Percentiles rank a stretch among this genome's conserved stretches.
These are phyloP conservation scores for Lithodes maja DNA, from an alignment of 2,888 invertebrate species.

Conservation along the genomic window DNA sequence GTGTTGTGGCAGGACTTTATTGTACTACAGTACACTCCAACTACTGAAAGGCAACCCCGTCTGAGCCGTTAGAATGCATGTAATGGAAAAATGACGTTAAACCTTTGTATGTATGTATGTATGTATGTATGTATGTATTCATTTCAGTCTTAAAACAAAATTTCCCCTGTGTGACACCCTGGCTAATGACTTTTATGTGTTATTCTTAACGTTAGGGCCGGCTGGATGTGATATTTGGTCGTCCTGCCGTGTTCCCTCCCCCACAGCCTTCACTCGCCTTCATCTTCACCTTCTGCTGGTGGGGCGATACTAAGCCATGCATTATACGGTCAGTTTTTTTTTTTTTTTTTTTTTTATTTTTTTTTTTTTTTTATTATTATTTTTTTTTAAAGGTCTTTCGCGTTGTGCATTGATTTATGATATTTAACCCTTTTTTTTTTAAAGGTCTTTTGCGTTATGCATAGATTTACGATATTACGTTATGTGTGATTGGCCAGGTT, in stretches of 20 bases:
- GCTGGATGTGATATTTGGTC: constrained; percentile 56
- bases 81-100: not conserved
- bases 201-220: constrained; percentile 38
- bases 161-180: not conserved
- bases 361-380: not conserved
- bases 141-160: not conserved
- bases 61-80: too few species aligned
- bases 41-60: too few species aligned
- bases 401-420: not conserved
- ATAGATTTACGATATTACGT: too few species aligned
- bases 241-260: constrained; percentile 47
- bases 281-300: constrained; percentile 57
- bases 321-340: constrained; percentile 29
- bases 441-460: not conserved
- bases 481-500: too few species aligned
- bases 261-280: constrained; percentile 45
- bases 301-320: constrained; percentile 52
- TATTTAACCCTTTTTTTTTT: not conserved
- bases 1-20: too few species aligned
- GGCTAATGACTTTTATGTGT: not conserved
- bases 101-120: not conserved
- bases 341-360: not conserved
- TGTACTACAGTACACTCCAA: too few species aligned
- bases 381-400: not conserved
- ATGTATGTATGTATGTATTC: not conserved